Conservation (phyloP, 2,888 invertebrate species). For the Villa cingulata region DNA sequence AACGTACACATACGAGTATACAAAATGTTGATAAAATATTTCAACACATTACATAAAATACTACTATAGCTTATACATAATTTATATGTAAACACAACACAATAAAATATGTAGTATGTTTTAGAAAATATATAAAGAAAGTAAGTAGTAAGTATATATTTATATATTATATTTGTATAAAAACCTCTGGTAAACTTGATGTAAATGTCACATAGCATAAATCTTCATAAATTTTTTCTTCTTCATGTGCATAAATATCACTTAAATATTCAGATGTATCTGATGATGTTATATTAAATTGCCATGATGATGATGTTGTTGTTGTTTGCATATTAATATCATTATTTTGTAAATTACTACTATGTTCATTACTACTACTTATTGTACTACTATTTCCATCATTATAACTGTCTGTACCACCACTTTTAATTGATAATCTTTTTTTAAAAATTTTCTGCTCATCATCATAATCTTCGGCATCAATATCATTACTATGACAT, state of each 20-base stretch:
- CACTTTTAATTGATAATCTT: constrained; percentile 2
- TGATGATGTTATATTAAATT: constrained; percentile 17
- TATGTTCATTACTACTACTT: constrained; percentile 14
- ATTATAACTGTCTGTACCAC: constrained; percentile 1
- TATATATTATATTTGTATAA: constrained; percentile 1
- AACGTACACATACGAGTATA: too few species aligned
- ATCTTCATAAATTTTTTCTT: constrained; percentile 78
- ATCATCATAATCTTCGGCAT: constrained; percentile 3
- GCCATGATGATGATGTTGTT: constrained; percentile 30
- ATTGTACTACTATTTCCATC: neutral
- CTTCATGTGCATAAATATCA: constrained; percentile 38
- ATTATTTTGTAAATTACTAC: constrained; percentile 26
- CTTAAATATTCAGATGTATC: constrained; percentile 30
- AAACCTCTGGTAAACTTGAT: constrained; percentile 53
- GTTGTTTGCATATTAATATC: too few species aligned
- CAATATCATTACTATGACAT: constrained; percentile 4
- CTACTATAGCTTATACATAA: too few species aligned
- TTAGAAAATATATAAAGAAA: too few species aligned
- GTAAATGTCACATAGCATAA: constrained; percentile 76
- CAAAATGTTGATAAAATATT: too few species aligned
- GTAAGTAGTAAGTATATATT: too few species aligned
- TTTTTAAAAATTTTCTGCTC: neutral
- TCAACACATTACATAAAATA: too few species aligned
- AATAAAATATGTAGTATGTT: too few species aligned
- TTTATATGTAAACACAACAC: too few species aligned